A percentile compares a stretch with the other conserved stretches of the same genome.
phyloP scores from a whole-genome alignment of 2,888 invertebrate genomes.

The Drosophila lutescens region DNA sequence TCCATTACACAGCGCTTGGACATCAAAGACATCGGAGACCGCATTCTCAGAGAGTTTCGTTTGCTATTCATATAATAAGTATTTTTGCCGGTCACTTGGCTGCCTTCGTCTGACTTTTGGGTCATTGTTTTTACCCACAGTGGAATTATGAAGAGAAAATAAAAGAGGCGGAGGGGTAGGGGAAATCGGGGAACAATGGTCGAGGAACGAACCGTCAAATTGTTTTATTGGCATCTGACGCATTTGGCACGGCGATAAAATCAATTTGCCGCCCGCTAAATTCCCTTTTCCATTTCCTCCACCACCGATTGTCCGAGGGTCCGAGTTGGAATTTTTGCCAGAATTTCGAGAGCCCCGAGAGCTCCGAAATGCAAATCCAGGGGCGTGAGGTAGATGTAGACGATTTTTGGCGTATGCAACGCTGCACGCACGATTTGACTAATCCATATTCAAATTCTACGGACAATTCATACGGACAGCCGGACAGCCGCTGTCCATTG shows the following conservation, averaged over 20 bases:
- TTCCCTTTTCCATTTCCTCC: not conserved
- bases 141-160: no score
- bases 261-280: conserved; percentile 68
- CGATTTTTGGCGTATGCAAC: conserved; percentile 27
- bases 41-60: not conserved
- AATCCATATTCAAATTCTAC: conserved; percentile 78
- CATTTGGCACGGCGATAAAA: conserved; percentile 73
- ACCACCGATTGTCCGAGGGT: conserved; percentile 14
- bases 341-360: not conserved
- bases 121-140: conserved; percentile 8
- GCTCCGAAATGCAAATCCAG: not conserved
- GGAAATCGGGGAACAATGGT: conserved; percentile 45
- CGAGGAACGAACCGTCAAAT: conserved; percentile 60
- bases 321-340: conserved; percentile 2
- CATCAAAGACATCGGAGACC: conserved; percentile 1
- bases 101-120: conserved; percentile 2
- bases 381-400: conserved; percentile 57
- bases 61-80: conserved; percentile 6
- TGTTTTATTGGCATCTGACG: conserved; percentile 76
- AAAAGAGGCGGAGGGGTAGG: not conserved
- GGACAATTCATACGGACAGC: conserved; percentile 48
- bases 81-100: conserved; percentile 13
- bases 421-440: conserved; percentile 74
- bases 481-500: conserved; percentile 55
- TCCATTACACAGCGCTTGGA: not conserved